phyloP scores from a whole-genome alignment of 92 coral and sea anemone genomes.

The Epizoanthus stellaris region DNA sequence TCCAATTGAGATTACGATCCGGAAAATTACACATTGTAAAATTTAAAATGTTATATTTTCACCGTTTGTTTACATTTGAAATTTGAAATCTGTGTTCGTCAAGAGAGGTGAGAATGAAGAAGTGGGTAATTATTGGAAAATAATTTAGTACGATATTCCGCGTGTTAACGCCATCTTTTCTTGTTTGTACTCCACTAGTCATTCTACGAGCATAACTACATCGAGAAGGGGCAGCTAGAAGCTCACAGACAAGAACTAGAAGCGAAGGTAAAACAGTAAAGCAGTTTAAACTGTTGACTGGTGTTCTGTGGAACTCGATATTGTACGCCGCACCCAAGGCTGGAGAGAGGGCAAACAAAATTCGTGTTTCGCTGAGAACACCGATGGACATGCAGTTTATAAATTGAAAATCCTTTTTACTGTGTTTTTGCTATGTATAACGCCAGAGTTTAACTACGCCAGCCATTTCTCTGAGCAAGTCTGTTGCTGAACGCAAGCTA shows the following conservation, averaged over 20 bases:
- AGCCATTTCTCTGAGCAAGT: too few species aligned
- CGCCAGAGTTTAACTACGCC: too few species aligned
- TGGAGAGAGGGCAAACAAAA: too few species aligned
- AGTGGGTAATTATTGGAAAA: background rate
- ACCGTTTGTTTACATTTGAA: background rate
- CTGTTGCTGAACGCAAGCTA: too few species aligned
- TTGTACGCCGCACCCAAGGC: too few species aligned
- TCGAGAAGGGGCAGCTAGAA: slow-evolving; percentile 94
- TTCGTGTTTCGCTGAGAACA: too few species aligned
- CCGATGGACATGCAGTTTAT: too few species aligned
- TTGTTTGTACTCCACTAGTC: slow-evolving; percentile 44
- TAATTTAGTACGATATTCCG: background rate
- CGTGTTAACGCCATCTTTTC: background rate
- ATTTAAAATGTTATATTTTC: background rate
- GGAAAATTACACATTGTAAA: background rate
- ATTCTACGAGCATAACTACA: slow-evolving; percentile 83
- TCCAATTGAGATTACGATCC: too few species aligned
- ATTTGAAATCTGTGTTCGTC: background rate
- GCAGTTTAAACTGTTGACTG: background rate
- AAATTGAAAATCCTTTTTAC: too few species aligned
- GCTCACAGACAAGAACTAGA: slow-evolving; percentile 86
- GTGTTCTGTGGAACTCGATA: background rate
- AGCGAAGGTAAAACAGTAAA: slow-evolving; percentile 75
- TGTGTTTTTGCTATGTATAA: too few species aligned
- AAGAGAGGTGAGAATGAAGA: background rate